phyloP scores from a whole-genome alignment of 2,888 invertebrate genomes.

The Marronus borbonicus region DNA sequence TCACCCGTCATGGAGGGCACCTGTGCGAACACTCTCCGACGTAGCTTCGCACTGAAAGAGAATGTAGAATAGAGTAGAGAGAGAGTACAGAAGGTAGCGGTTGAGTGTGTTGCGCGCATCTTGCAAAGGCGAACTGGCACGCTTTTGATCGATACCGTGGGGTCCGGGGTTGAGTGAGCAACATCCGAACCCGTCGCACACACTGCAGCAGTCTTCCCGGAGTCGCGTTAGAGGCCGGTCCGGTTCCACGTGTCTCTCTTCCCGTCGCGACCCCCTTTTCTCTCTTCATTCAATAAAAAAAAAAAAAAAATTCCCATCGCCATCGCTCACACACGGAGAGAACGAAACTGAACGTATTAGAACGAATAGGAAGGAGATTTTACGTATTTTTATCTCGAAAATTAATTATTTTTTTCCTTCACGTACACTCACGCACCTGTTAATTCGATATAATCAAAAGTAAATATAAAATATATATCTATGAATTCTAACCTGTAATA shows the following conservation, averaged over 20 bases:
- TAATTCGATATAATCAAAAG: no score
- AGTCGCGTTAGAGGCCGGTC: conserved; percentile 60
- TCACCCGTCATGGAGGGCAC: no score
- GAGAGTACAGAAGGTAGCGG: no score
- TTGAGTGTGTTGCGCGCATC: conserved; percentile 10
- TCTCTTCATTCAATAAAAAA: conserved; percentile 10
- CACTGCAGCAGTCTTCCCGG: conserved; percentile 64
- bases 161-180: conserved; percentile 54
- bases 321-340: no score
- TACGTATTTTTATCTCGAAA: no score
- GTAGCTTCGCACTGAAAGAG: no score
- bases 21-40: no score
- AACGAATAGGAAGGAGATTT: no score
- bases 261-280: neutral
- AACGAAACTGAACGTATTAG: no score
- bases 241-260: conserved; percentile 30
- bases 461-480: neutral
- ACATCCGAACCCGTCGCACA: conserved; percentile 51
- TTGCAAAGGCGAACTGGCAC: neutral
- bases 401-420: no score
- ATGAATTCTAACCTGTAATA: neutral
- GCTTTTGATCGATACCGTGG: conserved; percentile 53
- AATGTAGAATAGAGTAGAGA: no score
- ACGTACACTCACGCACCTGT: no score
- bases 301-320: neutral